Percentiles rank a stretch among this genome's conserved stretches.
Evolutionary conservation across 2,113 vertebrate genomes (phyloP).

Genomic region (Onychostoma macrolepis): DNA sequence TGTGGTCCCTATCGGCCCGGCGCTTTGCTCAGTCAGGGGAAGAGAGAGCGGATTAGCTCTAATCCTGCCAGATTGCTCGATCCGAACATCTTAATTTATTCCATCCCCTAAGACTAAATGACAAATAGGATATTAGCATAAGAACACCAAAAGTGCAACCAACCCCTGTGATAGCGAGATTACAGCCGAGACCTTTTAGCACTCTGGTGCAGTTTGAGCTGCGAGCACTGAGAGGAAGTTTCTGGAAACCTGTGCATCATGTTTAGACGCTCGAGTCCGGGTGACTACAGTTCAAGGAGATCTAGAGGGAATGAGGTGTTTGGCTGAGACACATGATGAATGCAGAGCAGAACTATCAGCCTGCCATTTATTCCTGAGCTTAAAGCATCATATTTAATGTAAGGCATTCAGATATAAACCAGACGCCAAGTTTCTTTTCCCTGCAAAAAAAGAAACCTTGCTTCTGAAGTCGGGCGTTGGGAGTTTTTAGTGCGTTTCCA

Average conservation of each 20-base stretch:
- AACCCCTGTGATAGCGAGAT: slow-evolving; percentile 77
- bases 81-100: slow-evolving; percentile 81
- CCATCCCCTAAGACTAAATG: slow-evolving; percentile 86
- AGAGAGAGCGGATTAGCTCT: slow-evolving; percentile 50
- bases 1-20: slow-evolving; percentile 45
- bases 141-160: slow-evolving; percentile 87
- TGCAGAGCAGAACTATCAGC: slow-evolving; percentile 13
- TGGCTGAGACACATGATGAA: slow-evolving; percentile 25
- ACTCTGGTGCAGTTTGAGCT: slow-evolving; percentile 35
- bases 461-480: neutral
- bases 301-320: slow-evolving; percentile 15
- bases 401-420: neutral
- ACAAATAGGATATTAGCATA: slow-evolving; percentile 88
- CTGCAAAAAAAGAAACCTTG: neutral
- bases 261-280: neutral
- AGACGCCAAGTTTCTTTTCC: neutral
- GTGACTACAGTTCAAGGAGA: slow-evolving; percentile 2
- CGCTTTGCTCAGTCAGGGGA: slow-evolving; percentile 42
- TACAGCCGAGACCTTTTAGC: slow-evolving; percentile 72
- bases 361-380: slow-evolving; percentile 12
- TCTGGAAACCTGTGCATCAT: slow-evolving; percentile 9
- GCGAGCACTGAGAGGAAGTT: neutral
- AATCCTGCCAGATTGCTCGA: slow-evolving; percentile 77
- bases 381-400: slow-evolving; percentile 27
- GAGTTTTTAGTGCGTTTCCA: neutral